Conservation (phyloP, 2,888 invertebrate species). For the Lycocerus yunnanus region DNA sequence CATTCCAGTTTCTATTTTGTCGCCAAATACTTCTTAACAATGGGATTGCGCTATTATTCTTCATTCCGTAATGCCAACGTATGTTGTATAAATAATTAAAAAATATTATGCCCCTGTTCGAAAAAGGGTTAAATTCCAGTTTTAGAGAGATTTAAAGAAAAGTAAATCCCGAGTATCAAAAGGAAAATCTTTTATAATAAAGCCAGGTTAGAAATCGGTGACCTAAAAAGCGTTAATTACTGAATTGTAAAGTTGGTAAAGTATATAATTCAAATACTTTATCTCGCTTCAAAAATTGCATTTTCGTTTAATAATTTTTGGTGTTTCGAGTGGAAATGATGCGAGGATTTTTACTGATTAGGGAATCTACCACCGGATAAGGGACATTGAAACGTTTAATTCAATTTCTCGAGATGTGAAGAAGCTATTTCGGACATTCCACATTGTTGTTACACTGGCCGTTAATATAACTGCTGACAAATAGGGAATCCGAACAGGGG, state of each 20-base stretch:
- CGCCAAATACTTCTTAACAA: not conserved
- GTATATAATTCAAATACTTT: not conserved
- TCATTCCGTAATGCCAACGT: not conserved
- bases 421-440: not conserved
- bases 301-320: not conserved
- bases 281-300: not conserved
- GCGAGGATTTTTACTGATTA: not conserved
- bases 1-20: not conserved
- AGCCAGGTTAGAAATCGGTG: not conserved
- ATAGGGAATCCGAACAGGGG: not conserved
- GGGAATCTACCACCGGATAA: not conserved
- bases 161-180: not conserved
- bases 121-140: not conserved
- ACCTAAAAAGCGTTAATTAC: constrained; percentile 1
- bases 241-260: not conserved
- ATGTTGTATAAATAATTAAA: not conserved
- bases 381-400: not conserved
- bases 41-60: not conserved
- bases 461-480: not conserved
- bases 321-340: not conserved
- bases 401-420: not conserved
- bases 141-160: not conserved
- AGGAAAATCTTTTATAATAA: not conserved
- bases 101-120: not conserved
- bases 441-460: not conserved